Percentiles rank a stretch among this genome's conserved stretches.
Evolutionary conservation across 2,888 invertebrate genomes (phyloP).

Genomic region (Zelleria hepariella): DNA sequence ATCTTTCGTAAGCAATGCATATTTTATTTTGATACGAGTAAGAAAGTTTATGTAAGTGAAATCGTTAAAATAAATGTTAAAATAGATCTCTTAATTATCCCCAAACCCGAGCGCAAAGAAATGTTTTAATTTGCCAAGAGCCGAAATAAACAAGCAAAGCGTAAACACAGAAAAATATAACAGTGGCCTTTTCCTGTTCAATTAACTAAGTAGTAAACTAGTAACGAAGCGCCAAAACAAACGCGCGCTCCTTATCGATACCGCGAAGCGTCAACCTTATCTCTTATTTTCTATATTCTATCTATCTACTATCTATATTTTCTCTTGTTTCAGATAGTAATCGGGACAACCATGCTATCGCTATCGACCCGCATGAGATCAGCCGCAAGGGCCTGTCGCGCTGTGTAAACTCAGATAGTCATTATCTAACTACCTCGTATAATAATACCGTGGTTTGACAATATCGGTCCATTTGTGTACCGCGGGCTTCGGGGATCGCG

Average conservation of each 20-base stretch:
- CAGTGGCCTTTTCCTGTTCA: no score
- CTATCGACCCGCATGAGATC: slow-evolving; percentile 46
- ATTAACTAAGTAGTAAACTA: not conserved
- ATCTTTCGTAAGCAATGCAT: no score
- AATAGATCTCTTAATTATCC: no score
- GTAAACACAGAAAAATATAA: no score
- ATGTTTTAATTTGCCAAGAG: no score
- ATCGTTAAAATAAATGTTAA: no score
- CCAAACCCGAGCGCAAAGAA: no score
- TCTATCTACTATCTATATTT: not conserved
- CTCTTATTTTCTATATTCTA: no score
- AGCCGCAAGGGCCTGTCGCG: slow-evolving; percentile 12
- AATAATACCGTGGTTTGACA: not conserved
- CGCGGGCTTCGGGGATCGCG: not conserved
- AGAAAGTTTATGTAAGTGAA: no score
- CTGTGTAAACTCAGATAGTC: not conserved
- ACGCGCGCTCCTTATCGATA: not conserved
- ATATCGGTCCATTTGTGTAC: not conserved
- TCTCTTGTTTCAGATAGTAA: slow-evolving; percentile 46
- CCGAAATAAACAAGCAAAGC: no score
- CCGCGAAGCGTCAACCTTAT: slow-evolving; percentile 8
- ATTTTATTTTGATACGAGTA: no score
- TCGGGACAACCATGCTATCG: slow-evolving; percentile 52
- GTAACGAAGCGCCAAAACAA: not conserved
- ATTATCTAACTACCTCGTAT: slow-evolving; percentile 16